These are phyloP conservation scores for Tympanuchus pallidicinctus DNA, from an alignment of 2,113 vertebrate species.

Conservation along the genomic window DNA sequence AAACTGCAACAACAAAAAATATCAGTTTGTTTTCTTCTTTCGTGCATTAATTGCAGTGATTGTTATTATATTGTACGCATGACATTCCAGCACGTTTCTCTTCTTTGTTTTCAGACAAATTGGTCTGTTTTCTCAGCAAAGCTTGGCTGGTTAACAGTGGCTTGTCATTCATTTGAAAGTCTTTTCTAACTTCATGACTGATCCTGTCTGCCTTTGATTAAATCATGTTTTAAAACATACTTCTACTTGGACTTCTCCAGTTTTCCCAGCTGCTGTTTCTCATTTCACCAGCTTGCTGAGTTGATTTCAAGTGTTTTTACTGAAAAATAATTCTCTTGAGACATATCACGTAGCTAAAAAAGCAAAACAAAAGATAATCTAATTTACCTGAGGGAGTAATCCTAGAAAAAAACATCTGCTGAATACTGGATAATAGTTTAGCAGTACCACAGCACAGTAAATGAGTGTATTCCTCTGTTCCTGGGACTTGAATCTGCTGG, in stretches of 20 bases:
- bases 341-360: background rate
- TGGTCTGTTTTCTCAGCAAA: conserved; percentile 38
- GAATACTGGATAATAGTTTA: background rate
- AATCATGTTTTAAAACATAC: background rate
- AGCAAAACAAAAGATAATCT: background rate
- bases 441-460: background rate
- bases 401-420: background rate
- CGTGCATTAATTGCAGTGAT: background rate
- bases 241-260: background rate
- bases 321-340: background rate
- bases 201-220: conserved; percentile 29
- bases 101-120: background rate
- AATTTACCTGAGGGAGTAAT: background rate
- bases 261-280: background rate
- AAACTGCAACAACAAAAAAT: background rate
- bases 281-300: background rate
- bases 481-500: background rate
- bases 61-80: background rate
- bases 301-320: background rate
- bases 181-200: conserved; percentile 5
- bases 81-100: background rate
- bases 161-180: conserved; percentile 32
- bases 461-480: background rate
- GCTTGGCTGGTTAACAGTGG: conserved; percentile 19
- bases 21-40: conserved; percentile 22